A percentile compares a stretch with the other conserved stretches of the same genome.
These are phyloP conservation scores for Microctenopoma steveboyesi DNA, from an alignment of 2,797 vertebrate species.

Conservation along the genomic window DNA sequence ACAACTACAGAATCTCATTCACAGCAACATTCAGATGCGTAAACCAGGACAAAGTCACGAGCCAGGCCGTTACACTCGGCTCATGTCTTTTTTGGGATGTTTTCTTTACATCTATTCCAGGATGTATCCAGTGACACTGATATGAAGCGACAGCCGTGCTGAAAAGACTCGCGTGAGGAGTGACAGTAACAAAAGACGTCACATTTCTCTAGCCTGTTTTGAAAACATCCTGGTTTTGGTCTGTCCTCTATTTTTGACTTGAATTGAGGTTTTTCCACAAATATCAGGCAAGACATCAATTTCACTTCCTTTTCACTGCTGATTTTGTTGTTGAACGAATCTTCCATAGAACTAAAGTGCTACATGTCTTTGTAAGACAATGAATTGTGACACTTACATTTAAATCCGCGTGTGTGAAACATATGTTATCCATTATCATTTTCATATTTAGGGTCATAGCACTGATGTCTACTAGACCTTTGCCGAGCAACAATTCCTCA, in stretches of 20 bases:
- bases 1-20: conserved; percentile 17
- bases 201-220: conserved; percentile 50
- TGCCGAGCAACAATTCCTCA: too few species aligned
- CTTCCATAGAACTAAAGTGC: neutral
- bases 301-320: conserved; percentile 5
- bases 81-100: conserved; percentile 31
- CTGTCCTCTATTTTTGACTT: conserved; percentile 52
- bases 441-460: too few species aligned
- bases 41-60: conserved; percentile 35
- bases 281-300: conserved; percentile 38
- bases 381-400: too few species aligned
- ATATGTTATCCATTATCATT: neutral
- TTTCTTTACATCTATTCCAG: conserved; percentile 56
- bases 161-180: conserved; percentile 45
- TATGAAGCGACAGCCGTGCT: conserved; percentile 48
- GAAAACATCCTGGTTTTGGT: conserved; percentile 40
- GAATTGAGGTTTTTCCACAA: conserved; percentile 41
- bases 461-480: too few species aligned
- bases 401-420: too few species aligned
- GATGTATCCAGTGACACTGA: conserved; percentile 54
- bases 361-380: neutral
- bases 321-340: neutral
- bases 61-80: conserved; percentile 8
- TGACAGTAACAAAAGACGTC: conserved; percentile 57
- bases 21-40: neutral